phyloP scores from a whole-genome alignment of 2,888 invertebrate species.

The Dorcus hopei region DNA sequence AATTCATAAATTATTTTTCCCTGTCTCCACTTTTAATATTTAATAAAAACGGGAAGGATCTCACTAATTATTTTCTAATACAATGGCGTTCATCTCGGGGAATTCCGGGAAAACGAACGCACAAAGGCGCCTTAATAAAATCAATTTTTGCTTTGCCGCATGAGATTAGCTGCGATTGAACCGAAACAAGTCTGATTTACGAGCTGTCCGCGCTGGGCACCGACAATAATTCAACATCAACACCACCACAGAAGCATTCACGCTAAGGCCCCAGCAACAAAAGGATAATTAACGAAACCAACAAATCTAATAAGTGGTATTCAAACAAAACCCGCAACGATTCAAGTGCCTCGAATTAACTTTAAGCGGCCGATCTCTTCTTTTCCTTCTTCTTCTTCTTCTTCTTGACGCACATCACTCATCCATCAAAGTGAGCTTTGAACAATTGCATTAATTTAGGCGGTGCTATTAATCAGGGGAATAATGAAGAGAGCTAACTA shows the following conservation, averaged over 20 bases:
- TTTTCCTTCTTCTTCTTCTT: not conserved
- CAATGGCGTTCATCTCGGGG: no score
- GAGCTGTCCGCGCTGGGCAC: slow-evolving; percentile 19
- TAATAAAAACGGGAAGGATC: no score
- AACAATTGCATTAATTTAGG: slow-evolving; percentile 26
- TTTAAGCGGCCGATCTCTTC: not conserved
- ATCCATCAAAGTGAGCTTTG: slow-evolving; percentile 2
- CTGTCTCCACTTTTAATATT: no score
- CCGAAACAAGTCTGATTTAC: slow-evolving; percentile 20
- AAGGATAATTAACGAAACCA: slow-evolving; percentile 31
- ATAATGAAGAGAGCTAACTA: slow-evolving; percentile 27
- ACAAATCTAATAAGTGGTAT: slow-evolving; percentile 32
- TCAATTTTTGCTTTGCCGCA: no score
- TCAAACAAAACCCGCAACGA: slow-evolving; percentile 20
- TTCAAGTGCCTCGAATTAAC: slow-evolving; percentile 9
- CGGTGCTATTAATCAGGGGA: slow-evolving; percentile 24
- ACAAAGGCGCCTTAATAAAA: no score
- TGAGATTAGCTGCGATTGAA: no score
- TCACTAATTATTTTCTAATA: no score
- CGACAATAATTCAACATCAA: slow-evolving; percentile 21
- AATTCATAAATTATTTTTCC: no score
- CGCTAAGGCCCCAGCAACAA: slow-evolving; percentile 23
- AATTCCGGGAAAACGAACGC: no score
- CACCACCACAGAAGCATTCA: slow-evolving; percentile 18
- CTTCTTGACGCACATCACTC: slow-evolving; percentile 4